A percentile compares a stretch with the other conserved stretches of the same genome.
Conservation (phyloP, 2,797 vertebrate genomes). For the Chelidonichthys spinosus region DNA sequence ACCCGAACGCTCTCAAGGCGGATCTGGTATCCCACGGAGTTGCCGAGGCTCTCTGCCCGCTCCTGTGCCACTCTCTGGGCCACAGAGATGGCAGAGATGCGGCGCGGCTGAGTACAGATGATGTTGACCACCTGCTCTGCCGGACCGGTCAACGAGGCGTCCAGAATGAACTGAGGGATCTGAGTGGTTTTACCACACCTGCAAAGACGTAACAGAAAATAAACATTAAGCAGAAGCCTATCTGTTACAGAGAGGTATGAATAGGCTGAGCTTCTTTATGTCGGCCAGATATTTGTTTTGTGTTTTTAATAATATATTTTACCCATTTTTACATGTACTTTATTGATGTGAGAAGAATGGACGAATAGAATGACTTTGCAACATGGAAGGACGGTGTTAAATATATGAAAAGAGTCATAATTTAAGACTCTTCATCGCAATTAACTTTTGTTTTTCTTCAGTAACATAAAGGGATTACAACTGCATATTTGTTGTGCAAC, state of each 20-base stretch:
- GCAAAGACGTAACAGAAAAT: neutral
- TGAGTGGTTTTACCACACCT: constrained; percentile 99
- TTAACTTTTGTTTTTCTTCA: neutral
- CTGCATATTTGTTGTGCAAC: neutral
- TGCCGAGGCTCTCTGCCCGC: constrained; percentile 90
- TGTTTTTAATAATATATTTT: neutral
- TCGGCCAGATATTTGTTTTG: neutral
- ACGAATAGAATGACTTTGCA: neutral
- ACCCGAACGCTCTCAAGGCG: constrained; percentile 96
- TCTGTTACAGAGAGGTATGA: neutral
- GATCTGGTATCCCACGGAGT: constrained; percentile 97
- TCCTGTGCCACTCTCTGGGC: constrained; percentile 95
- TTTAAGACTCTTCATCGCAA: neutral
- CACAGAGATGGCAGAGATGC: constrained; percentile 96
- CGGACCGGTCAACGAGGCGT: constrained; percentile 86
- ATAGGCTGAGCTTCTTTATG: neutral
- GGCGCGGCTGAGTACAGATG: constrained; percentile 96
- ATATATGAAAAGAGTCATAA: neutral
- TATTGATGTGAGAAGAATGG: neutral
- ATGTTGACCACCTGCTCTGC: constrained; percentile 90
- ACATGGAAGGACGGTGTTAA: neutral
- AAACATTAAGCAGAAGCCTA: neutral
- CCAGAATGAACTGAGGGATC: constrained; percentile 98
- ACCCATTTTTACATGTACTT: neutral
- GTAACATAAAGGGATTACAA: neutral